Conservation (phyloP, 2,797 vertebrate species). For the Melanogrammus aeglefinus region DNA sequence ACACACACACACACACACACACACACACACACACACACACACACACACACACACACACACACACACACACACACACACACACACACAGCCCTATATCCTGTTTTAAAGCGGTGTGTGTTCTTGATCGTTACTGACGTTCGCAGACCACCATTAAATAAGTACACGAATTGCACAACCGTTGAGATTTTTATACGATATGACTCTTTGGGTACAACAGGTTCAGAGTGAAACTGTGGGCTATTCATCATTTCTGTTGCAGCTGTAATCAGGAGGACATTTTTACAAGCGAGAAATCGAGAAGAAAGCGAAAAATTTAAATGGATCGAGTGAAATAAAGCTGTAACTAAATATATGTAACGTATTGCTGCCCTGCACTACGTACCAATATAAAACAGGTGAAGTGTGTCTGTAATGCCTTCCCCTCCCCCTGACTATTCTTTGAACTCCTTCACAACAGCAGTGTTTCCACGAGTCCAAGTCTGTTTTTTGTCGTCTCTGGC, state of each 20-base stretch:
- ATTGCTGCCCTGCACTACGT: not conserved
- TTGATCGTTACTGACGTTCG: not conserved
- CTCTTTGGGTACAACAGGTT: not conserved
- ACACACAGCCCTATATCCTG: not conserved
- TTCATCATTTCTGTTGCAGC: not conserved
- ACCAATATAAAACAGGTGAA: constrained; percentile 4
- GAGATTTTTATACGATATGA: not conserved
- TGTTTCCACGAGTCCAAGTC: not conserved
- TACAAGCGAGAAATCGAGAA: not conserved
- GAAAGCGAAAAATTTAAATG: not conserved
- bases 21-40: not conserved
- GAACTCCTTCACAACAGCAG: not conserved
- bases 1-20: too few species aligned
- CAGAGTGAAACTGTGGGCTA: not conserved
- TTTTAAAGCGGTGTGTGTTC: not conserved
- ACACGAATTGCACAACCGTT: not conserved
- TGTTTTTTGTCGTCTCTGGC: constrained; percentile 23
- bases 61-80: not conserved
- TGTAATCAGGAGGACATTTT: not conserved
- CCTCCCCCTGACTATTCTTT: not conserved
- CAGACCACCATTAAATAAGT: not conserved
- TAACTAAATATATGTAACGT: not conserved
- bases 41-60: not conserved
- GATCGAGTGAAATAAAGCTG: not conserved
- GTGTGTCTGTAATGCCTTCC: not conserved